Percentiles rank a stretch among this genome's conserved stretches.
These are phyloP conservation scores for Spizaetus ornatus DNA, from an alignment of 2,113 vertebrate species.

Conservation along the genomic window DNA sequence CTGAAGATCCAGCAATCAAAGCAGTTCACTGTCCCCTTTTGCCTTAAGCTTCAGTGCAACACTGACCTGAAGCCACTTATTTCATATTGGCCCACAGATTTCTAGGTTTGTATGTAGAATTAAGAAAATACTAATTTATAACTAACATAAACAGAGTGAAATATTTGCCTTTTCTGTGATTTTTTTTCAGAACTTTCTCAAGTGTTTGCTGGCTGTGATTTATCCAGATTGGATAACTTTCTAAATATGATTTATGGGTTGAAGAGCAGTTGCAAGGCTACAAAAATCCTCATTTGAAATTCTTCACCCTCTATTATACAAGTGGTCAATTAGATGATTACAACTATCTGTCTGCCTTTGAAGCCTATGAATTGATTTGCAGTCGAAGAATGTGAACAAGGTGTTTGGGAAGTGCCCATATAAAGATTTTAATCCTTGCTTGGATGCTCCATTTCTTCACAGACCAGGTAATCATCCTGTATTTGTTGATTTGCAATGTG, in stretches of 20 bases:
- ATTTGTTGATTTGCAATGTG: neutral
- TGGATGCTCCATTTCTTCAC: neutral
- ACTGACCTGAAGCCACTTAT: neutral
- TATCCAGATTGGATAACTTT: neutral
- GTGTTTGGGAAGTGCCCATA: neutral
- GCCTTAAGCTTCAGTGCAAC: neutral
- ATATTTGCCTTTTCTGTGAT: neutral
- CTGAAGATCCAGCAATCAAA: neutral
- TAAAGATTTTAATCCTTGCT: neutral
- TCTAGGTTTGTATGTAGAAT: neutral
- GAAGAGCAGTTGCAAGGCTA: neutral
- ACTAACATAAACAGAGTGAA: neutral
- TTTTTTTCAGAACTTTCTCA: neutral
- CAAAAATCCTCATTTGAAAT: neutral
- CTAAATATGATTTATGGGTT: neutral
- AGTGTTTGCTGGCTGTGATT: neutral
- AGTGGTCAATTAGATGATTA: neutral
- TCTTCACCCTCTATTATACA: neutral
- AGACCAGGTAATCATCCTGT: neutral
- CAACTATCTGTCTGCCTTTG: neutral
- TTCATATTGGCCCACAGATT: neutral
- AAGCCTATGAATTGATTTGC: neutral
- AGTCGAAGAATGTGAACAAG: neutral
- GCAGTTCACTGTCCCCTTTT: neutral
- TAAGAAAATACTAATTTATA: neutral